phyloP scores from a whole-genome alignment of 2,797 vertebrate genomes.

The Micropoecilia bifurca region DNA sequence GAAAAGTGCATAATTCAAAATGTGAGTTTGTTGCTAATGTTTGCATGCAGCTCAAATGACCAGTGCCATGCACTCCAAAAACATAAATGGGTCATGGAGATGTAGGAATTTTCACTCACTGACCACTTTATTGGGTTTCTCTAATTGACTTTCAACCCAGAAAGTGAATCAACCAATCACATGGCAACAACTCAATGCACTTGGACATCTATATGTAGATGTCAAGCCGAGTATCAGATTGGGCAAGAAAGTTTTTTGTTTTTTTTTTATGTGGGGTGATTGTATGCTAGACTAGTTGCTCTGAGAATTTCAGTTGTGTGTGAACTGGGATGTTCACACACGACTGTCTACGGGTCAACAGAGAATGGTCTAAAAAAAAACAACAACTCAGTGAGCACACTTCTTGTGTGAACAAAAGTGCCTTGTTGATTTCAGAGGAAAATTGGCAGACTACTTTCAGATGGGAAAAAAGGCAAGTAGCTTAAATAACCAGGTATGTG shows the following conservation, averaged over 20 bases:
- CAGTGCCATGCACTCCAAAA: background rate
- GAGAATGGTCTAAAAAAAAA: background rate
- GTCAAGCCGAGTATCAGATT: background rate
- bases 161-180: background rate
- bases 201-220: background rate
- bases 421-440: background rate
- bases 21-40: background rate
- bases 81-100: background rate
- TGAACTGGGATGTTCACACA: background rate
- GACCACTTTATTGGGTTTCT: background rate
- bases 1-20: background rate
- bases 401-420: background rate
- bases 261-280: background rate
- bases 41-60: background rate
- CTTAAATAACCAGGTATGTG: background rate
- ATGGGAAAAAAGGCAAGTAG: background rate
- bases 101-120: background rate
- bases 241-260: background rate
- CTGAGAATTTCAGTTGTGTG: background rate
- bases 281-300: background rate
- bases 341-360: background rate
- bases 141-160: background rate
- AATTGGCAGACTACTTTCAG: background rate
- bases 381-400: background rate
- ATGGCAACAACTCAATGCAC: background rate